Base-by-base conservation (phyloP, 2,113 vertebrate species). In the Callorhinus ursinus region DNA sequence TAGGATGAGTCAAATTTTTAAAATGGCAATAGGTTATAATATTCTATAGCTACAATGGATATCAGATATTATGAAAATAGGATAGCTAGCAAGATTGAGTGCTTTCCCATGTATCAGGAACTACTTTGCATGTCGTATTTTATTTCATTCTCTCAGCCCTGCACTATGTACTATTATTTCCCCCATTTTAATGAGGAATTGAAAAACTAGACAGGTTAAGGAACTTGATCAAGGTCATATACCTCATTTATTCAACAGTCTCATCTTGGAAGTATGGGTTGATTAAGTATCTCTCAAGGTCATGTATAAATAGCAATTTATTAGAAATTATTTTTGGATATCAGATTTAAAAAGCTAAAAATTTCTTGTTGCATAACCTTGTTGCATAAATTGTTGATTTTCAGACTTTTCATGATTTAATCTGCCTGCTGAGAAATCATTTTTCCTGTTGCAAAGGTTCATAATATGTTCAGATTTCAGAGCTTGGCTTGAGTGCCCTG, bases 271-370 rank as follows among this genome's bases (percentile, higher is more conserved):
- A 33, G 15, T 74, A 51, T 63, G 19, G 7, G 10, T 72, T 95
- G 74, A 91, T 84, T 86, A 83, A 28, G 5, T 89, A 71, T 57
- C 19, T 95, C 87, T 83, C 57, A 92, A 94, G 69, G 79, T 88
- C 46, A 39, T 19, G 46, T 88, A 26, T 88, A 92, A 90, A 24
- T 57, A 94, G 28, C 14, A 74, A 57, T 96, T 96, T 82, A 92
- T 85, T 83, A 94, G 65, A 95, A 91, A 93, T 85, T 80, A 76
- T 57, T 94, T 97, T 93, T 93, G 28, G 33, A 74, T 24, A 46
- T 53, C 57, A 19, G 8, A 89, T 55, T 93, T 97, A 79, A 39
- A 93, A 86, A 76, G 49, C 14, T 49, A 74, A 90, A 86, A 59
- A 53, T 59, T 67, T 8, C 36, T 72, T 42, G 9, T 81, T 92